A percentile compares a stretch with the other conserved stretches of the same genome.
phyloP scores from a whole-genome alignment of 2,888 invertebrate genomes.

The Diarsia rubi region DNA sequence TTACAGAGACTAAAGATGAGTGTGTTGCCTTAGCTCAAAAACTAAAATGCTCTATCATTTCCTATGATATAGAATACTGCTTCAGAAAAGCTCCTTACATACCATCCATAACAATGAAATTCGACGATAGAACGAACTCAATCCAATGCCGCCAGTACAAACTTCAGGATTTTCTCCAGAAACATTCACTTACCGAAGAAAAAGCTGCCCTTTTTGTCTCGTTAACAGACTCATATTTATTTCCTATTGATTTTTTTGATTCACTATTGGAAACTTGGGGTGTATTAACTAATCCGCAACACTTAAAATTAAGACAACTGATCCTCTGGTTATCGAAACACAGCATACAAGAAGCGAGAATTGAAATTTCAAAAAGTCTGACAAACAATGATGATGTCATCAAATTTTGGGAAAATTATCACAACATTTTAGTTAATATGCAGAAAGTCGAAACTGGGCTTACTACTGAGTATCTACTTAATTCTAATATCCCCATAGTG shows the following conservation, averaged over 20 bases:
- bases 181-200: constrained; percentile 61
- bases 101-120: constrained; percentile 51
- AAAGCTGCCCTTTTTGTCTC: constrained; percentile 69
- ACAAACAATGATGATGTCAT: constrained; percentile 9
- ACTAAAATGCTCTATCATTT: constrained; percentile 72
- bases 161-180: constrained; percentile 63
- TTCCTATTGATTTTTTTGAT: constrained; percentile 63
- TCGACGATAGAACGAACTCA: constrained; percentile 16
- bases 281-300: background rate
- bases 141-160: constrained; percentile 64
- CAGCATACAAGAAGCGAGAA: background rate
- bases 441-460: background rate
- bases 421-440: constrained; percentile 35
- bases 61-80: constrained; percentile 71
- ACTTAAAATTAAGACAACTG: background rate
- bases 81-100: constrained; percentile 73
- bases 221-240: constrained; percentile 65
- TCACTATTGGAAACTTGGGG: constrained; percentile 53
- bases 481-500: background rate
- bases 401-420: constrained; percentile 34
- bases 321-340: constrained; percentile 43
- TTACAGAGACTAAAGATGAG: constrained; percentile 69
- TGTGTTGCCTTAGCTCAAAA: constrained; percentile 73
- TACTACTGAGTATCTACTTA: constrained; percentile 34
- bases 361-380: constrained; percentile 17